phyloP scores from a whole-genome alignment of 2,113 vertebrate species.

The Formicarius rufipectus region DNA sequence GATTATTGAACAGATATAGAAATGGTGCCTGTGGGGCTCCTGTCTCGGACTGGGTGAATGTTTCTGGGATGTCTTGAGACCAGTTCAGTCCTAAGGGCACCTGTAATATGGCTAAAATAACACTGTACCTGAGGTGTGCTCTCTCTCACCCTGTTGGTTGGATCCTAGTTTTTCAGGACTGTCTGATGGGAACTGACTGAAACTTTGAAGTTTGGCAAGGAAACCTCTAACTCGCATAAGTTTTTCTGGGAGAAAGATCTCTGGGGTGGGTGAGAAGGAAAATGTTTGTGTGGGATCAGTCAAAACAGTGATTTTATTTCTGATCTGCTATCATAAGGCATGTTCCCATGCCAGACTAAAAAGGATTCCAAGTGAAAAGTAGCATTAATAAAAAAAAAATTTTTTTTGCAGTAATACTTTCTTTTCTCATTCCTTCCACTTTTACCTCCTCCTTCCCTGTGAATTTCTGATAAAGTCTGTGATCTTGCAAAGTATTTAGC shows the following conservation, averaged over 20 bases:
- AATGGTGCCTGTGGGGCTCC: not conserved
- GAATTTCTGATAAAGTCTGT: not conserved
- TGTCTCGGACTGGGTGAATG: fast-evolving
- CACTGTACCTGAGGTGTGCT: fast-evolving
- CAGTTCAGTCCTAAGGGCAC: not conserved
- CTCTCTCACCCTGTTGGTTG: not conserved
- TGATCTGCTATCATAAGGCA: not conserved
- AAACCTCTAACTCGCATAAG: not conserved
- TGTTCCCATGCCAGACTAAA: not conserved
- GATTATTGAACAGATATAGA: not conserved
- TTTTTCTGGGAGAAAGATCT: not conserved
- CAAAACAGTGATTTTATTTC: not conserved
- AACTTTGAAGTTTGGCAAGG: not conserved
- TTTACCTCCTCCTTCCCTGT: not conserved
- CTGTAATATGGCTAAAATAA: not conserved
- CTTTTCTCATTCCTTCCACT: not conserved
- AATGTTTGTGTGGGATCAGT: not conserved
- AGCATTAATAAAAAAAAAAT: not conserved
- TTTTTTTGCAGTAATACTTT: not conserved
- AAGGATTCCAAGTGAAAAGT: not conserved
- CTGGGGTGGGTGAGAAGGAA: not conserved
- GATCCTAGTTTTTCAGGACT: not conserved
- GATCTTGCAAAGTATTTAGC: not conserved
- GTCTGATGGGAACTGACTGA: not conserved
- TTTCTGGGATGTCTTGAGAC: not conserved